Evolutionary conservation across 2,888 invertebrate genomes (phyloP).

Genomic region (Hirtodrosophila cameraria): DNA sequence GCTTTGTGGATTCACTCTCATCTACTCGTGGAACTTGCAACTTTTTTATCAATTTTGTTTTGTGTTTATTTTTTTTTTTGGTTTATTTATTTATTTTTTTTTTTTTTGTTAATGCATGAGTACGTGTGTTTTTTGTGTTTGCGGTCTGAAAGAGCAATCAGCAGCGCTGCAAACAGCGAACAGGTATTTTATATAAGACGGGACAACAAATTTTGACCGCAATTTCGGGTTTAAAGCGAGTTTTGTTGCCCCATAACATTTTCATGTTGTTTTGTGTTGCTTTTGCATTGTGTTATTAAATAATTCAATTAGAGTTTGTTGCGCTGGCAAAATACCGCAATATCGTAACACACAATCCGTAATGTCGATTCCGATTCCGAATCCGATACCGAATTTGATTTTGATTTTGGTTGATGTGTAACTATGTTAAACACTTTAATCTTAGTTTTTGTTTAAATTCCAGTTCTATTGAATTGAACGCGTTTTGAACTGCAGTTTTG

Average conservation of each 20-base stretch:
- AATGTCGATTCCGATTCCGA: background rate
- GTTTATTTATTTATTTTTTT: constrained; percentile 10
- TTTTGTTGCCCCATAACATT: constrained; percentile 57
- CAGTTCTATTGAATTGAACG: background rate
- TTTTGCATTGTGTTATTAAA: constrained; percentile 60
- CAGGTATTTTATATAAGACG: constrained; percentile 75
- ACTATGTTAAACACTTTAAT: constrained; percentile 23
- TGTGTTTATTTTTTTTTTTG: constrained; percentile 8
- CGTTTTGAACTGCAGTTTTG: constrained; percentile 19
- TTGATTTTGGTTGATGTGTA: constrained; percentile 21
- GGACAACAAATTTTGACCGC: constrained; percentile 57
- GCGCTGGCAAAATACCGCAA: constrained; percentile 53
- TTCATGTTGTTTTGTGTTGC: constrained; percentile 28
- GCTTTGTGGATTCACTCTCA: background rate
- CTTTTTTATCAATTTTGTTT: constrained; percentile 45
- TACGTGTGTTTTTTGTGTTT: constrained; percentile 23
- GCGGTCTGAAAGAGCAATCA: constrained; percentile 42
- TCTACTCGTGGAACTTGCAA: constrained; percentile 25
- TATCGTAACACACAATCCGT: constrained; percentile 2
- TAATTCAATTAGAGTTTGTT: constrained; percentile 66
- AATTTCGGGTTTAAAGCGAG: constrained; percentile 59
- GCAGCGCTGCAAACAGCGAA: constrained; percentile 42
- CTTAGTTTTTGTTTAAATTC: background rate
- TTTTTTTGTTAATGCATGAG: constrained; percentile 6
- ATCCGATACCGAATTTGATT: constrained; percentile 5